Evolutionary conservation across 1,140 invertebrate species (phyloP).

Genomic region (Microvelia longipes): DNA sequence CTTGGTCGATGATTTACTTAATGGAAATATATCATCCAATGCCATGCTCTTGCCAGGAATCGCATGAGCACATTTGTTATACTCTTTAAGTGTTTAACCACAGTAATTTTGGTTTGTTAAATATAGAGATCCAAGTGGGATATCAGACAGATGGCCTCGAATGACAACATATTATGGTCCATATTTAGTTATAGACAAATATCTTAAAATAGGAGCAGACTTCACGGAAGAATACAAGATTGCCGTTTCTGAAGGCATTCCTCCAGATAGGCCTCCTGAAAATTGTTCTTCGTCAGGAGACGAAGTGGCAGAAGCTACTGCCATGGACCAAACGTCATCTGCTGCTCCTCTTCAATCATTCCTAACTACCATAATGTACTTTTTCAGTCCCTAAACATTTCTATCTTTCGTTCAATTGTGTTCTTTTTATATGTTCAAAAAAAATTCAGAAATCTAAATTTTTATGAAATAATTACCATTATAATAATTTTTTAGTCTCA

Average conservation of each 20-base stretch:
- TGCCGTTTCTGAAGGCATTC: not conserved
- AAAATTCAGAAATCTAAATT: too few relatives aligned
- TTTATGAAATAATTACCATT: too few relatives aligned
- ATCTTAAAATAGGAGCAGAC: not conserved
- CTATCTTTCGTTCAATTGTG: too few relatives aligned
- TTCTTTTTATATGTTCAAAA: too few relatives aligned
- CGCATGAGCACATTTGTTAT: not conserved
- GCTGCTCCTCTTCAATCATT: not conserved
- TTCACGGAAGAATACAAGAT: not conserved
- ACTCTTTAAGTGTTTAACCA: not conserved
- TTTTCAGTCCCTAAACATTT: not conserved
- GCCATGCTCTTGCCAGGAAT: not conserved
- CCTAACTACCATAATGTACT: not conserved
- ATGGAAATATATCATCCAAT: too few relatives aligned
- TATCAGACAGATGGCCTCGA: conserved; percentile 12
- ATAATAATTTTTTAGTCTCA: too few relatives aligned
- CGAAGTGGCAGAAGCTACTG: not conserved
- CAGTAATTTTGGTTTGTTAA: not conserved
- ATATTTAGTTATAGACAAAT: conserved; percentile 17
- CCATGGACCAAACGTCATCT: not conserved
- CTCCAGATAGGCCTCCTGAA: not conserved
- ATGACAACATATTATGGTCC: conserved; percentile 18
- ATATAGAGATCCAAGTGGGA: not conserved
- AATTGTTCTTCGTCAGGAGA: not conserved
- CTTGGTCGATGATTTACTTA: too few relatives aligned